Evolutionary conservation across 2,113 vertebrate species (phyloP).

Genomic region (Oxyura jamaicensis): DNA sequence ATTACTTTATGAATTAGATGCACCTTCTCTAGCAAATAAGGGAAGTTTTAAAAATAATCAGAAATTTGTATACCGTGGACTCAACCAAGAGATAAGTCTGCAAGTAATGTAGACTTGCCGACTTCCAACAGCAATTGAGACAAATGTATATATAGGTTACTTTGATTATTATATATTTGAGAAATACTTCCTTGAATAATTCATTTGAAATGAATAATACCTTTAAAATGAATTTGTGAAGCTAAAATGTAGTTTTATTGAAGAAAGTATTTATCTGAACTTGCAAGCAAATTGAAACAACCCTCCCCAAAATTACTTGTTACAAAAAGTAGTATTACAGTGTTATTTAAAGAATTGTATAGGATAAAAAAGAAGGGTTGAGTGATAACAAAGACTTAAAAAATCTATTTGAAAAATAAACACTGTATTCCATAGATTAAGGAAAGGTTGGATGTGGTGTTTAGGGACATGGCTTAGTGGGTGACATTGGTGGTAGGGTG

Average conservation of each 20-base stretch:
- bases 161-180: not conserved
- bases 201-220: not conserved
- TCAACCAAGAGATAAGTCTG: not conserved
- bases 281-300: not conserved
- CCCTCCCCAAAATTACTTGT: not conserved
- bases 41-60: not conserved
- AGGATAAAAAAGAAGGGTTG: not conserved
- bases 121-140: not conserved
- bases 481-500: too few relatives aligned
- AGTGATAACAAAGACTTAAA: not conserved
- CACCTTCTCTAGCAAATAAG: not conserved
- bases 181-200: not conserved
- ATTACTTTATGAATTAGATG: not conserved
- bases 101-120: not conserved
- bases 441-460: too few relatives aligned
- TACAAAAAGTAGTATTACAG: not conserved
- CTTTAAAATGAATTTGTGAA: not conserved
- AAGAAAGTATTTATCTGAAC: not conserved
- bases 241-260: not conserved
- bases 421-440: rapidly evolving
- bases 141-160: not conserved
- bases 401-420: not conserved
- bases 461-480: too few relatives aligned
- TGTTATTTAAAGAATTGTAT: not conserved
- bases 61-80: not conserved